Evolutionary conservation across 2,797 vertebrate genomes (phyloP).

Genomic region (Myotis myotis): DNA sequence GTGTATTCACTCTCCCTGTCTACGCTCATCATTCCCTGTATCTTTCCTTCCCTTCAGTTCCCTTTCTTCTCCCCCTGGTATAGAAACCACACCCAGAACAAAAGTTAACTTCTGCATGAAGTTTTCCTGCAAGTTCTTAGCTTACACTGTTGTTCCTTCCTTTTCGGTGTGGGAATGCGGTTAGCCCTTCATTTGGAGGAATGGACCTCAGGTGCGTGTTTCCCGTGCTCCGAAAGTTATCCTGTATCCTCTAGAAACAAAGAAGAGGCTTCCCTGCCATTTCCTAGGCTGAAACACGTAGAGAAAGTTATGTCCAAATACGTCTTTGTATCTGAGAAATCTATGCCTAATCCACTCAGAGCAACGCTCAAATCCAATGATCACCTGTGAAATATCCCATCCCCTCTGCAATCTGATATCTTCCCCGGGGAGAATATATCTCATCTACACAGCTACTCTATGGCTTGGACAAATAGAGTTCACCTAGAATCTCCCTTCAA

Average conservation of each 20-base stretch:
- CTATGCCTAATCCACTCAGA: neutral
- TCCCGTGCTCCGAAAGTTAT: neutral
- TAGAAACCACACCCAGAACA: neutral
- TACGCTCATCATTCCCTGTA: neutral
- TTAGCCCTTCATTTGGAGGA: neutral
- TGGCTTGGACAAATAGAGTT: slow-evolving; percentile 62
- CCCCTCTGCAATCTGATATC: neutral
- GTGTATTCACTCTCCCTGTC: too few relatives aligned
- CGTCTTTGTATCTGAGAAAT: neutral
- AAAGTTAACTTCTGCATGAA: neutral
- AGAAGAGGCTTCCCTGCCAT: neutral
- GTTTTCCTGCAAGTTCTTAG: neutral
- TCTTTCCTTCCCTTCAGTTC: neutral
- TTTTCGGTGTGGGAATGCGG: neutral
- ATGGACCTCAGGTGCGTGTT: neutral
- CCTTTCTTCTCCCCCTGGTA: neutral
- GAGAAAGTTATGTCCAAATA: slow-evolving; percentile 21
- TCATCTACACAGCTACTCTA: neutral
- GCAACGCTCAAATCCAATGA: slow-evolving; percentile 33
- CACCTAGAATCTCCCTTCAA: slow-evolving; percentile 69
- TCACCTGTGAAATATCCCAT: neutral
- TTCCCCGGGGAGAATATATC: neutral
- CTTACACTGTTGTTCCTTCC: neutral
- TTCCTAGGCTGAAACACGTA: slow-evolving; percentile 35
- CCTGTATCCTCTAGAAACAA: neutral